Evolutionary conservation across 2,888 invertebrate species (phyloP).

Genomic region (Epirrhoe tristata): DNA sequence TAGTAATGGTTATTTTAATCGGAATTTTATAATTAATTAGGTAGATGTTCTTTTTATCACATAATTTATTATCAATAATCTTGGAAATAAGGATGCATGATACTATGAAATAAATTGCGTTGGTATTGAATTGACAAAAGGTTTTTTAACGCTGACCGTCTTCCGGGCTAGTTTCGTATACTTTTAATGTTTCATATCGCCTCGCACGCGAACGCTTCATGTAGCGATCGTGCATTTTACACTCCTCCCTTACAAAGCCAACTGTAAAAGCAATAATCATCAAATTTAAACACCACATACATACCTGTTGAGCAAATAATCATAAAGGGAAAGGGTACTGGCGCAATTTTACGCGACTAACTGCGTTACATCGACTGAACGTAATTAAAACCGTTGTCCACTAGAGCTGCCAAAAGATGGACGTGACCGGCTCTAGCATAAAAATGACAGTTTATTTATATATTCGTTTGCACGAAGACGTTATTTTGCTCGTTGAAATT

Average conservation of each 20-base stretch:
- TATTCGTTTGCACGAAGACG: no score
- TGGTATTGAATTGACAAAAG: neutral
- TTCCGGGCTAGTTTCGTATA: neutral
- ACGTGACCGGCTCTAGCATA: conserved; percentile 5
- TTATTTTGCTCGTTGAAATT: no score
- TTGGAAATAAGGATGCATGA: no score
- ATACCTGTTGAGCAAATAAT: conserved; percentile 75
- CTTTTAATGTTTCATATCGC: neutral
- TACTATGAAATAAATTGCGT: no score
- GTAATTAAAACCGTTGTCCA: conserved; percentile 63
- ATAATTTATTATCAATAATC: no score
- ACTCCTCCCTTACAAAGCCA: conserved; percentile 7
- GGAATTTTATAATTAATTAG: no score
- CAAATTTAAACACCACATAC: conserved; percentile 39
- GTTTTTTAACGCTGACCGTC: neutral
- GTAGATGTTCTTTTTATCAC: no score
- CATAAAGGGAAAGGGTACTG: conserved; percentile 66
- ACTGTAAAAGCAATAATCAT: conserved; percentile 39
- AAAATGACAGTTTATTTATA: neutral
- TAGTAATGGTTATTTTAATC: no score
- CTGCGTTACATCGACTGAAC: conserved; percentile 46
- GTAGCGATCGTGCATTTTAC: neutral
- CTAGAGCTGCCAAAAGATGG: neutral
- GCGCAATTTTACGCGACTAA: conserved; percentile 42
- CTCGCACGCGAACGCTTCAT: neutral